Base-by-base conservation (phyloP, 2,888 invertebrate genomes). In the Odontomyia ornata region DNA sequence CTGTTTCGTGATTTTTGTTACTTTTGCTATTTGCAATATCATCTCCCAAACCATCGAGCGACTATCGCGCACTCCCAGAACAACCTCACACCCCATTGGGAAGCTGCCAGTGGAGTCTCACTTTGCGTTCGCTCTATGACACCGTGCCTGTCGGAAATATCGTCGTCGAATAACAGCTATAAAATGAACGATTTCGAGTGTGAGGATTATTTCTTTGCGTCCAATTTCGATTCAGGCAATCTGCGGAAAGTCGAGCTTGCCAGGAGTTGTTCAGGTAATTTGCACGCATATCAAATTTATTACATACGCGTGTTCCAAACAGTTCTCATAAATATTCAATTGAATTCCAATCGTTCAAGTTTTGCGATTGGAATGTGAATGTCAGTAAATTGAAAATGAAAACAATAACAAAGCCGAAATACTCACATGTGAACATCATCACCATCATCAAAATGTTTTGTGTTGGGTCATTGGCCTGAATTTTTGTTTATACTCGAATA, bases 201-300 rank as follows among this genome's bases (percentile, higher is more conserved):
- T 85, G 93, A 91, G 82, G 93, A 92, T 82, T 93, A 95, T 87
- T 89, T 90, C 82, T 96, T 97, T 88, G 91, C 92, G 82, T 93
- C 95, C 82, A 93, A 94, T 86, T 96, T 96, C 88, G 96, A 96
- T 87, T 96, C 96, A 60, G 96, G 95, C 78, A 97, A 97, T 88
- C 89, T 96, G 82, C 92, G 93, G 76, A 91, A 90, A 87, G 95
- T 95, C 75, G 95, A 95, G 85, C 89, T 91, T 83, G 92, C 93
- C 77, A 88, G 90, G 64, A 88, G 88, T 84, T 89, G 88, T 84
- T 88, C 89, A 81, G 89, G 90, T 90, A 85, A 88, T 73, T 73
- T 28, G 27, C 57, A 23, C 27, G 13, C 60, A 25, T n/a, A 18
- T 52, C 52, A 15, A n/a, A 36, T 36, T 36, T 36, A 36, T 36